These are phyloP conservation scores for Cheilosia variabilis DNA, from an alignment of 2,888 invertebrate species.

Conservation along the genomic window DNA sequence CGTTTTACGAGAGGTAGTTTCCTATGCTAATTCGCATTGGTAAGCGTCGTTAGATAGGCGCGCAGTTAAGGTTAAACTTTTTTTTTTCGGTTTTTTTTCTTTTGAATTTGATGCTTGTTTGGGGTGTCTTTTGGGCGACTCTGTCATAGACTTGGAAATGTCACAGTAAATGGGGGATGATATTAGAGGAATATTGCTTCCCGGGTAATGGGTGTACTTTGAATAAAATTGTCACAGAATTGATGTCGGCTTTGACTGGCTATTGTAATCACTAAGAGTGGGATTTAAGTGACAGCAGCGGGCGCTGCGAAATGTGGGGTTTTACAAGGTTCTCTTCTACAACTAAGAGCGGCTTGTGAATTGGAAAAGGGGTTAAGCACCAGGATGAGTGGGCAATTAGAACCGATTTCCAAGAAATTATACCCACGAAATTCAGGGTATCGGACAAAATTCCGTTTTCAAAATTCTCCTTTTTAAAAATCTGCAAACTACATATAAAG, in stretches of 20 bases:
- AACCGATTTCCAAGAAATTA: no score
- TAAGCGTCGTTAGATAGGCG: conserved; percentile 17
- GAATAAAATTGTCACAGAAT: conserved; percentile 22
- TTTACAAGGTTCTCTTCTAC: no score
- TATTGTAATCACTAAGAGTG: no score
- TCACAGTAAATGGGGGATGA: conserved; percentile 32
- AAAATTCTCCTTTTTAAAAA: no score
- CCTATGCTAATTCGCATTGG: conserved; percentile 70
- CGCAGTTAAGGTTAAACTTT: conserved; percentile 10
- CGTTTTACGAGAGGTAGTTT: conserved; percentile 54
- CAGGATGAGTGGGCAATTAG: no score
- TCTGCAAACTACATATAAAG: no score
- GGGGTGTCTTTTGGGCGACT: conserved; percentile 12
- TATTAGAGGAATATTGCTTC: conserved; percentile 4
- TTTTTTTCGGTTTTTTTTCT: conserved; percentile 19
- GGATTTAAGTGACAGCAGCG: no score
- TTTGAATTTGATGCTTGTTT: conserved; percentile 24
- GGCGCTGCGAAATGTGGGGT: no score
- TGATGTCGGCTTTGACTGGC: neutral
- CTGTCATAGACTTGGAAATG: conserved; percentile 35
- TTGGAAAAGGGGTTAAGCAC: no score
- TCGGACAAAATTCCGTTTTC: no score
- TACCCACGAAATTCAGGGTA: no score
- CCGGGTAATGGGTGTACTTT: conserved; percentile 12
- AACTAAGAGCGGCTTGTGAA: no score